Conservation (phyloP, 1,140 invertebrate species). For the Sinonovacula constricta region DNA sequence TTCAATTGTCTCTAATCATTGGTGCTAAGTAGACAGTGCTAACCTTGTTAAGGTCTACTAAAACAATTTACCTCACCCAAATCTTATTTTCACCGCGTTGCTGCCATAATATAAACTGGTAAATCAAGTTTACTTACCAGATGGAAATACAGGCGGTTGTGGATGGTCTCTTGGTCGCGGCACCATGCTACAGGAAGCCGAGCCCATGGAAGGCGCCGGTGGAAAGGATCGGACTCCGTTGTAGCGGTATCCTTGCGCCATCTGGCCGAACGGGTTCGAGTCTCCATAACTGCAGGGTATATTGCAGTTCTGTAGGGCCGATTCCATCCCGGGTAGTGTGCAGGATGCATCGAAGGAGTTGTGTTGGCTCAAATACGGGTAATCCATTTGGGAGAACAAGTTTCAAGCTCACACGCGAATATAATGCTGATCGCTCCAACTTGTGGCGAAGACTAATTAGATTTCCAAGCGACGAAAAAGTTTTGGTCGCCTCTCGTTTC, state of each 20-base stretch:
- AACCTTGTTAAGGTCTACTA: slow-evolving; percentile 73
- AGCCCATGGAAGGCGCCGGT: slow-evolving; percentile 64
- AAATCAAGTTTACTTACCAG: slow-evolving; percentile 73
- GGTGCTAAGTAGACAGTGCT: slow-evolving; percentile 68
- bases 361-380: slow-evolving; percentile 64
- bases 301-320: slow-evolving; percentile 81
- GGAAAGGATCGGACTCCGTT: slow-evolving; percentile 73
- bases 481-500: slow-evolving; percentile 38
- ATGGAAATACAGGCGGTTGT: slow-evolving; percentile 73
- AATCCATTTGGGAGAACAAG: slow-evolving; percentile 57
- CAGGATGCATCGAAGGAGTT: slow-evolving; percentile 66
- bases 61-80: slow-evolving; percentile 75
- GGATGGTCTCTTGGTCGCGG: slow-evolving; percentile 71
- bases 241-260: slow-evolving; percentile 81
- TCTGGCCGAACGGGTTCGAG: slow-evolving; percentile 90
- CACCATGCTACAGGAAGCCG: slow-evolving; percentile 73
- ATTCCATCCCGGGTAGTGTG: slow-evolving; percentile 82
- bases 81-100: slow-evolving; percentile 72
- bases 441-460: slow-evolving; percentile 51
- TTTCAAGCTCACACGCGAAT: slow-evolving; percentile 22
- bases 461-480: slow-evolving; percentile 49
- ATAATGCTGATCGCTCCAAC: slow-evolving; percentile 25
- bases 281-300: slow-evolving; percentile 91
- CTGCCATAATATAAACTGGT: slow-evolving; percentile 71
- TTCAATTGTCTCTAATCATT: slow-evolving; percentile 69